Evolutionary conservation across 2,113 vertebrate genomes (phyloP), one percentile per base, ranked within the genome.

Genomic region (Colistium nudipinnis): DNA sequence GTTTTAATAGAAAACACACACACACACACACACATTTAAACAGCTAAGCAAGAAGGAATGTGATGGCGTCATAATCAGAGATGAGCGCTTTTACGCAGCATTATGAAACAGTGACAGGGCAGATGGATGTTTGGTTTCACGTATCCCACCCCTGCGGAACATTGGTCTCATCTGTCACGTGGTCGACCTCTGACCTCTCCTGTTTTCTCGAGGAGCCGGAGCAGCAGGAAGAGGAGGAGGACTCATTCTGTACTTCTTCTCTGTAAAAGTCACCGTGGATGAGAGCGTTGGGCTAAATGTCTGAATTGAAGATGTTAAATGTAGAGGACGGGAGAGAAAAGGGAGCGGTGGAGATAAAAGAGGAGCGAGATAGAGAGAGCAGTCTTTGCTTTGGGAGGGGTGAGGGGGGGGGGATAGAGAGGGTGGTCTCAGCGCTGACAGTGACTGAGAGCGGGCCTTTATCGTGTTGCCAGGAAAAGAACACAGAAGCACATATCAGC

Each of bases 381-480:
- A 62, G 73, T 73, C 39, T 76, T 55, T 72, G 41, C 53, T 76
- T 70, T 73, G 62, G 49, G 59, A 49, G 38, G 54, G 43, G 16
- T 45, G 64, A 74, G 43, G 5, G 54, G 17, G n/a, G 0, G 30
- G 74, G 59, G 75, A 80, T 74, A 48, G 67, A 72, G 76, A 72
- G 68, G 88, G 85, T 74, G 86, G 85, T 84, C 76, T 84, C 17
- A 2, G 54, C 48, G 2, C 74, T 85, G 87, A 89, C 74, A 85
- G 80, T 81, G 80, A 84, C 82, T 41, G 80, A 87, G 84, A 45
- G 65, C 31, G 6, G 53, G 74, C 61, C 63, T 81, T 86, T 81
- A 86, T 81, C 41, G 17, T 64, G 77, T 70, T 78, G 78, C 81
- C 76, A 74, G 80, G 76, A 81, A 87, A 85, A 74, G 59, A 81